These are phyloP conservation scores for Drosophila robusta DNA, from an alignment of 2,888 invertebrate genomes.

Conservation along the genomic window DNA sequence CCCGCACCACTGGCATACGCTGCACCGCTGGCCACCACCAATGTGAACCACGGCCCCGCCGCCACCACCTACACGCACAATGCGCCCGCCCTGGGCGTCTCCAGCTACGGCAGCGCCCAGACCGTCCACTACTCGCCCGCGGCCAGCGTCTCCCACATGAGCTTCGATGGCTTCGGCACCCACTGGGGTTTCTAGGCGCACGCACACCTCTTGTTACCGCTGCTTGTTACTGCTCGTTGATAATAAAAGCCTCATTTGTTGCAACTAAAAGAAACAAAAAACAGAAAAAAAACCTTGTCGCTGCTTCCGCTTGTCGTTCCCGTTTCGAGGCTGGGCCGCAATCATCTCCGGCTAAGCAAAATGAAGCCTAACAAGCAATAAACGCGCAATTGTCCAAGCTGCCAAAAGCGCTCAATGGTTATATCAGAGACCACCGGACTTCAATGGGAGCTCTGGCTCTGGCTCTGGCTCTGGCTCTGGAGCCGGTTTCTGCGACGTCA, in stretches of 20 bases:
- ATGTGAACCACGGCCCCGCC: conserved; percentile 71
- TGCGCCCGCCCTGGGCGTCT: conserved; percentile 82
- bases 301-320: conserved; percentile 31
- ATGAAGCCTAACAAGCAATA: conserved; percentile 51
- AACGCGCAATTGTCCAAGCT: conserved; percentile 51
- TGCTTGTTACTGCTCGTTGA: conserved; percentile 56
- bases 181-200: conserved; percentile 88
- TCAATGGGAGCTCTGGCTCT: conserved; percentile 12
- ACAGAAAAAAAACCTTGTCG: too few species aligned
- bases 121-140: conserved; percentile 86
- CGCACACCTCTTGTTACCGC: conserved; percentile 33
- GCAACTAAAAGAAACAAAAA: conserved; percentile 43
- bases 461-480: neutral
- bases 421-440: conserved; percentile 35
- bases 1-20: conserved; percentile 71
- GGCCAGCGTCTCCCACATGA: conserved; percentile 88
- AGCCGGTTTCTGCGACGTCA: conserved; percentile 68
- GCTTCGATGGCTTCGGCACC: conserved; percentile 88
- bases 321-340: conserved; percentile 14
- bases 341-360: conserved; percentile 43
- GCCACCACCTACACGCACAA: conserved; percentile 82
- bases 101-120: conserved; percentile 82
- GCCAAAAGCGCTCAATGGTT: conserved; percentile 32
- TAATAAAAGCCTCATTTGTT: conserved; percentile 52
- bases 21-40: conserved; percentile 69